Conservation (phyloP, 2,888 invertebrate genomes). For the Pandemis corylana region DNA sequence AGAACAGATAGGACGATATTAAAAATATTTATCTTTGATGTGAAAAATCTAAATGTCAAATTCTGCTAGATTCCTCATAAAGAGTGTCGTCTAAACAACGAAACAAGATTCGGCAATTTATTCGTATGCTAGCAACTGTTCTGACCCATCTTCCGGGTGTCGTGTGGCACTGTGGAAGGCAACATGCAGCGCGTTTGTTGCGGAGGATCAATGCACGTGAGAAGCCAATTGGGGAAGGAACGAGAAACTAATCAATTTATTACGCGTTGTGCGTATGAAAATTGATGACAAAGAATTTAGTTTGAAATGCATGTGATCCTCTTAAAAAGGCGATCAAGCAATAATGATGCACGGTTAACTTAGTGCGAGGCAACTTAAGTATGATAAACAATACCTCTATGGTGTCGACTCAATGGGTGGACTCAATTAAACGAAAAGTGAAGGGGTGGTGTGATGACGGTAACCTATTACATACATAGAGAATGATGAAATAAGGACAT, state of each 20-base stretch:
- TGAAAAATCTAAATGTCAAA: conserved; percentile 11
- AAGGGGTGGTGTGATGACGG: conserved; percentile 14
- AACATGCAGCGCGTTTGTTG: conserved; percentile 49
- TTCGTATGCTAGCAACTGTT: conserved; percentile 64
- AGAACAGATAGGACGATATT: neutral
- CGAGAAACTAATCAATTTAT: neutral
- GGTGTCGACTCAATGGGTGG: conserved; percentile 5
- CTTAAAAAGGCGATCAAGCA: conserved; percentile 23
- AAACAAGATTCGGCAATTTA: conserved; percentile 9
- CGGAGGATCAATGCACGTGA: conserved; percentile 57
- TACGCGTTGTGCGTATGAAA: neutral
- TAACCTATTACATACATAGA: conserved; percentile 7
- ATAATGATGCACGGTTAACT: conserved; percentile 11
- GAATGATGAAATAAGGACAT: conserved; percentile 6
- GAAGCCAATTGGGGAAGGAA: conserved; percentile 32
- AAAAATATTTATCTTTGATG: conserved; percentile 6
- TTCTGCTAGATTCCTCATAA: conserved; percentile 3
- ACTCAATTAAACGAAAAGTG: conserved; percentile 3
- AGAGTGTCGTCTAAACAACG: neutral
- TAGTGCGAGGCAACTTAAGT: conserved; percentile 34
- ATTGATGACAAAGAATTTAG: neutral
- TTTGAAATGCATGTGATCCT: conserved; percentile 32
- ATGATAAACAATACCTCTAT: conserved; percentile 22
- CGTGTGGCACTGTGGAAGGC: conserved; percentile 67
- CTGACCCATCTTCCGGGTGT: conserved; percentile 46